Base-by-base conservation (phyloP, 1,140 invertebrate genomes). In the Ips typographus region DNA sequence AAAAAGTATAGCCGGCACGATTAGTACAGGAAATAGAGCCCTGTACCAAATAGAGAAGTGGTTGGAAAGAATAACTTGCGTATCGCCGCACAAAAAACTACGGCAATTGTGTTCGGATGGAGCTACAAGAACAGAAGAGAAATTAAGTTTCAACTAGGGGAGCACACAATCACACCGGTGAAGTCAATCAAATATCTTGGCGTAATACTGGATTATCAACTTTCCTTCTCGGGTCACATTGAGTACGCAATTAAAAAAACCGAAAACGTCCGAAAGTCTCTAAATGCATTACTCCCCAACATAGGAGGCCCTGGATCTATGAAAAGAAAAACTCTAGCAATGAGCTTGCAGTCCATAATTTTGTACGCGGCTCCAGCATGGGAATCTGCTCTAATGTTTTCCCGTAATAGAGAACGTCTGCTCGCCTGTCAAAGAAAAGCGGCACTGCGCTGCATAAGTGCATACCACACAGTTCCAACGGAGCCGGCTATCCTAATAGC, bases 161-260 rank as follows among this genome's bases (percentile, higher is more conserved):
- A 55, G 4, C 52, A 55, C 5, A 55, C 7, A 4, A 55, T 55
- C 7, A 36, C 36, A 5, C 52, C 52, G 36, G 36, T 8, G 36
- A 55, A 55, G 36, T 4, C 6, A 37, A 5, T 55, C 52, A 55
- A 55, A 55, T 55, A 55, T 37, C 52, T 55, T 1, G 52, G 36
- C 4, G 52, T 55, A 8, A 55, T 37, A 6, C 5, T 55, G 5
- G 52, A 55, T 36, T 36, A 36, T 8, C 4, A 5, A 4, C 36
- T 55, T 4, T 8, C 52, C 5, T 55, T 55, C 52, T 8, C 5
- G 4, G 5, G 4, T 4, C 52, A 55, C 36, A 4, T 55, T 6
- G 7, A 7, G 4, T 7, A 37, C 36, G 52, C 36, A 7, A 55
- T 55, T 8, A 37, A 55, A 4, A 55, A 47, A 47, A n/a, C 44